phyloP scores from a whole-genome alignment of 2,888 invertebrate genomes.

The Spialia ferax region DNA sequence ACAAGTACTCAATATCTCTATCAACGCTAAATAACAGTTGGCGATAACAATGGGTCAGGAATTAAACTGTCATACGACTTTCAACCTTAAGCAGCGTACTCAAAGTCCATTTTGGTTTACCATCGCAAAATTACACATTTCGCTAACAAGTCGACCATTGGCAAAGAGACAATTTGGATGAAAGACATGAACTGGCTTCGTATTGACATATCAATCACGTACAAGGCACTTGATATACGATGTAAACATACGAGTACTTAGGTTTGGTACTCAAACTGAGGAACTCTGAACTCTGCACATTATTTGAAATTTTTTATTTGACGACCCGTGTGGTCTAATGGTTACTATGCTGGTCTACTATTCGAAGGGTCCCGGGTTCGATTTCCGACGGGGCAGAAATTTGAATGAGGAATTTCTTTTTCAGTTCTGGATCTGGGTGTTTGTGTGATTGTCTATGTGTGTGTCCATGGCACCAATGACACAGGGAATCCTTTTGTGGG shows the following conservation, averaged over 20 bases:
- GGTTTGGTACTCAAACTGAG: conserved; percentile 12
- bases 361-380: no score
- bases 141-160: conserved; percentile 16
- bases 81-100: not conserved
- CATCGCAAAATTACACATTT: conserved; percentile 18
- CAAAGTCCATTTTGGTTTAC: not conserved
- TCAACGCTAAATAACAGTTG: conserved; percentile 12
- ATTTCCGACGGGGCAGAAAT: no score
- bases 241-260: conserved; percentile 6
- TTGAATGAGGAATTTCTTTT: no score
- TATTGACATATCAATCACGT: conserved; percentile 54
- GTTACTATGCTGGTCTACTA: no score
- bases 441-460: no score
- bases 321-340: no score
- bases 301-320: no score
- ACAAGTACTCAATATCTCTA: not conserved
- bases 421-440: no score
- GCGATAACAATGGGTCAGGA: conserved; percentile 23
- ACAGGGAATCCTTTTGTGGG: no score
- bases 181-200: conserved; percentile 28
- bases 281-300: not conserved
- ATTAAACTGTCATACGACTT: not conserved
- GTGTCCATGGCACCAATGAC: no score
- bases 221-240: conserved; percentile 24
- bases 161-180: conserved; percentile 32